phyloP scores from a whole-genome alignment of 2,797 vertebrate genomes.

The Phoebastria nigripes region DNA sequence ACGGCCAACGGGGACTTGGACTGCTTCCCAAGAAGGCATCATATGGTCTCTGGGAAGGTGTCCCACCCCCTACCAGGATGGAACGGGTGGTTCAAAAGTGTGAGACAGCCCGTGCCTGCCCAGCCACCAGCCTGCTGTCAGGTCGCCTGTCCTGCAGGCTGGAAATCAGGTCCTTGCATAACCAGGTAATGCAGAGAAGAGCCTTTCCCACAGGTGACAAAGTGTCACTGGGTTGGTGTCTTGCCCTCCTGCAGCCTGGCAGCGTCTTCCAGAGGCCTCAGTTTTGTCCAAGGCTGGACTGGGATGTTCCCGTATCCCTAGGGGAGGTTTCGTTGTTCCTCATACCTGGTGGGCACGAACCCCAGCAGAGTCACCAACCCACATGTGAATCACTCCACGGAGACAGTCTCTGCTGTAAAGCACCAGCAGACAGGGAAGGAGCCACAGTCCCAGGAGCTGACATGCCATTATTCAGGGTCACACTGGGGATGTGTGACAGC shows the following conservation, averaged over 20 bases:
- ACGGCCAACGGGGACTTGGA: background rate
- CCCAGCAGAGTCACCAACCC: background rate
- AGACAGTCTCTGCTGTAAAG: background rate
- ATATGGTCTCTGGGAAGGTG: background rate
- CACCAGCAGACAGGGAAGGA: background rate
- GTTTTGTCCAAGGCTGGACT: background rate
- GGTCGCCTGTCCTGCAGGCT: background rate
- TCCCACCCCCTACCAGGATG: background rate
- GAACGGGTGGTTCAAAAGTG: background rate
- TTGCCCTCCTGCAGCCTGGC: background rate
- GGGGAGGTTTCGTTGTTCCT: background rate
- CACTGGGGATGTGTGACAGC: background rate
- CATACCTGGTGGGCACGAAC: accelerated
- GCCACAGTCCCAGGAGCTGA: background rate
- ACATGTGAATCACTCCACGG: accelerated
- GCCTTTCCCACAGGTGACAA: background rate
- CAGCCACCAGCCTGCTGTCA: background rate
- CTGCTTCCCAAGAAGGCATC: background rate
- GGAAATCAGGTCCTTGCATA: background rate
- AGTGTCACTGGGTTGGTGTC: background rate
- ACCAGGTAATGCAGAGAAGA: background rate
- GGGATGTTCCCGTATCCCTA: background rate
- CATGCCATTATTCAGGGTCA: background rate
- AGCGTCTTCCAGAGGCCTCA: background rate
- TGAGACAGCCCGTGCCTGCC: background rate